These are phyloP conservation scores for Actenoides hombroni DNA, from an alignment of 2,113 vertebrate species.

Conservation along the genomic window DNA sequence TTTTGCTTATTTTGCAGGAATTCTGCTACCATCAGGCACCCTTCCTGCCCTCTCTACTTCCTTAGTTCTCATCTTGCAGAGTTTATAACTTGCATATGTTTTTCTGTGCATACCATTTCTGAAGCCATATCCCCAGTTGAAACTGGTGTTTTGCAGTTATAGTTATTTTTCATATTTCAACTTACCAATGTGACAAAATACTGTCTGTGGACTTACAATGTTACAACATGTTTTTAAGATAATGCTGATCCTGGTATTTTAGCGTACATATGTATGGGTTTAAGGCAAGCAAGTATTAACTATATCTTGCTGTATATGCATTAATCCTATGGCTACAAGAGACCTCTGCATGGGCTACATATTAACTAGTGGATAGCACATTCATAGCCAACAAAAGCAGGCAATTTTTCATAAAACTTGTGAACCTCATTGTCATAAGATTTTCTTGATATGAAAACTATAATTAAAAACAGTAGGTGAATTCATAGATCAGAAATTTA, in stretches of 20 bases:
- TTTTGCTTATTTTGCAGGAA: not conserved
- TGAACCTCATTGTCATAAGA: not conserved
- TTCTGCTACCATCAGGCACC: not conserved
- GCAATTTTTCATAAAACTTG: not conserved
- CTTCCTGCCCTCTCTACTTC: fast-evolving
- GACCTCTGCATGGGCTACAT: not conserved
- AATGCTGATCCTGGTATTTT: not conserved
- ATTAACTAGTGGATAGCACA: not conserved
- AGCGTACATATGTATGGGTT: not conserved
- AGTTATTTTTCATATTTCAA: not conserved
- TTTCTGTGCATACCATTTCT: not conserved
- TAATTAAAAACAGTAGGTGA: not conserved
- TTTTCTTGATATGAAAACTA: not conserved
- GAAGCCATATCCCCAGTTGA: not conserved
- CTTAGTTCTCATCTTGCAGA: not conserved
- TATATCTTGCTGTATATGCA: not conserved
- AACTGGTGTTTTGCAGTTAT: not conserved
- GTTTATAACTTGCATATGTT: not conserved
- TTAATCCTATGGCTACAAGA: not conserved
- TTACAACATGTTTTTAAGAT: not conserved
- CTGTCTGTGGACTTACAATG: not conserved
- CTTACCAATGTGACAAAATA: not conserved
- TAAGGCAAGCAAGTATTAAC: not conserved
- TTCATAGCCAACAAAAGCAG: not conserved
- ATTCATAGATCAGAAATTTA: not conserved